Base-by-base conservation (phyloP, 92 coral and sea anemone species). In the Micromussa lordhowensis region DNA sequence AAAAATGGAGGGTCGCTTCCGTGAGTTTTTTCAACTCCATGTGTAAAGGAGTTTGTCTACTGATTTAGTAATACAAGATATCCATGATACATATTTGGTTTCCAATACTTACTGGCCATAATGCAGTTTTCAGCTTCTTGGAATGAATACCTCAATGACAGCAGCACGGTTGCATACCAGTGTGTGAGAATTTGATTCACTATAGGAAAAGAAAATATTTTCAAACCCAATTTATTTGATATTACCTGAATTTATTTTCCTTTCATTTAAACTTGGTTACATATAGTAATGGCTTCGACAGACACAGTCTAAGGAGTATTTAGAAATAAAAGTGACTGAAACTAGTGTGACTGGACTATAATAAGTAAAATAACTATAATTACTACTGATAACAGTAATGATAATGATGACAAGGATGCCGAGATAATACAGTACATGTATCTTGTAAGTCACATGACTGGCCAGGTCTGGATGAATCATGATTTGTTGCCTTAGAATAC, bases 171-270 rank as follows among this genome's bases (percentile, higher is more conserved):
- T 44, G 79, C 69, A 68, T 87, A 87, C 79, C 77, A 79, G 55
- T 86, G 85, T 54, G 90, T 86, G 34, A 86, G 90, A 40, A 86
- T 79, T 78, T 86, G 85, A 86, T 79, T 80, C 85, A 78, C 90
- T 79, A n/a, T n/a, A n/a, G 76, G 28, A 86, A 76, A 51, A 53
- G 48, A 68, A 29, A 40, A 83, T 35, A 4, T 35, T 24, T 51
- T 53, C 31, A 68, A 5, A 40, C 15, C 53, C 38, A 35, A 35
- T 35, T 35, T 35, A 35, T 35, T 35, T 35, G 38, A 35, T 68
- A 51, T 16, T 90, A 86, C 1, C n/a, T n/a, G n/a, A 84, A 68
- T 35, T 79, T 90, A 40, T 90, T 35, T 35, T 35, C 1, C 38
- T 35, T 35, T 35, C 38, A 35, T 35, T 35, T 35, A 35, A 35